Evolutionary conservation across 2,888 invertebrate genomes (phyloP), one percentile per base, ranked within the genome.

Genomic region (Diarsia dahlii): DNA sequence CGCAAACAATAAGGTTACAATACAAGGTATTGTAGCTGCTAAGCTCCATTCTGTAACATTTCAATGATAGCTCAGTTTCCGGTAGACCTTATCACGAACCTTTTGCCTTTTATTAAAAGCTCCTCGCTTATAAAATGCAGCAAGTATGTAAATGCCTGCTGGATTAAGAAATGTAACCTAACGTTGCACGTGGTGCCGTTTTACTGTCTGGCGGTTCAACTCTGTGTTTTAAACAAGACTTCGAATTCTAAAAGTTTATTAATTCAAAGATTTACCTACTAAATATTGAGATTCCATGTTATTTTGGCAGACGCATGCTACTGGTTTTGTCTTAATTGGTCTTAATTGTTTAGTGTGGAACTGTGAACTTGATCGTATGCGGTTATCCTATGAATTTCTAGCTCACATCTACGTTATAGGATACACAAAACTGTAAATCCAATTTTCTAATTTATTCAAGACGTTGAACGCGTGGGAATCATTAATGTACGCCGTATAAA

Each of bases 1-100:
- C 82, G 83, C 86, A 89, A 87, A 84, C 82, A 87, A 85, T 81
- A 63, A 77, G 73, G 50, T 54, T 74, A 62, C n/a, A 56, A 52
- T 74, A 62, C 20, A 56, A 75, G 23, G 48, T 74, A 66, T 72
- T 71, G 72, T 54, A 48, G 23, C 18, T 66, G 28, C 12, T 68
- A 68, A 63, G 1, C 0, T 58, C 5, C 12, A 1, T 18, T 9
- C n/a, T 72, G 46, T n/a, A 9, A 58, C 1, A 50, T 62, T 50
- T 74, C 1, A 12, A 15, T 65, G 39, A 54, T 9, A 58, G 20
- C 9, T 28, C 46, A n/a, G 18, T 54, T 62, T 76, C 15, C 45
- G 18, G 50, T n/a, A 46, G n/a, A 50, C 23, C 46, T 54, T 28
- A 15, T 58, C 5, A 48, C 34, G 0, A 3, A 48, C 10, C 0